Conservation (phyloP, 2,888 invertebrate species). For the Cerastoderma edule region DNA sequence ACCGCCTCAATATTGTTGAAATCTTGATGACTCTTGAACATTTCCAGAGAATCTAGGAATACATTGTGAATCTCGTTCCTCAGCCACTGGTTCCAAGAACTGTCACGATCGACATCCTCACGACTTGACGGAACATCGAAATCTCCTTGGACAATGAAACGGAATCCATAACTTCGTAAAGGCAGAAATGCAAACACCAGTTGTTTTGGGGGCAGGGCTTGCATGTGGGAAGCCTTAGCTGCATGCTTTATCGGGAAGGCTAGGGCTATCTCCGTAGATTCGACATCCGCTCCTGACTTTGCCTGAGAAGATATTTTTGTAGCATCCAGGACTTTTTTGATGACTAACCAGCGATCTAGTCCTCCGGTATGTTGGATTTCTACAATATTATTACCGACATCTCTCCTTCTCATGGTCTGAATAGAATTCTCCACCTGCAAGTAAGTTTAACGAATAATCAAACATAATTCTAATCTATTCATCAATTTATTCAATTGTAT, state of each 20-base stretch:
- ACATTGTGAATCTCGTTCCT: slow-evolving; percentile 79
- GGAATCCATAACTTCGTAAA: slow-evolving; percentile 82
- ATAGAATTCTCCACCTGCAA: slow-evolving; percentile 70
- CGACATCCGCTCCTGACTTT: slow-evolving; percentile 81
- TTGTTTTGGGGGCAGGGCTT: slow-evolving; percentile 78
- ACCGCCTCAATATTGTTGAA: slow-evolving; percentile 76
- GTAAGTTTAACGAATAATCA: too few species aligned
- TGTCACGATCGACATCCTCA: slow-evolving; percentile 83
- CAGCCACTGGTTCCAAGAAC: slow-evolving; percentile 84
- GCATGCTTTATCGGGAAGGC: slow-evolving; percentile 76
- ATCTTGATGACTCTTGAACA: slow-evolving; percentile 77
- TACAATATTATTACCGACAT: slow-evolving; percentile 74
- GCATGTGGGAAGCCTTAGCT: slow-evolving; percentile 44
- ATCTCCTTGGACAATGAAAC: slow-evolving; percentile 83
- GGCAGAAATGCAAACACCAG: slow-evolving; percentile 84
- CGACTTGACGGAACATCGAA: slow-evolving; percentile 84
- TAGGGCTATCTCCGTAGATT: slow-evolving; percentile 82
- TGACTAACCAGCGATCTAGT: slow-evolving; percentile 79
- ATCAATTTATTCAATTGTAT: too few species aligned
- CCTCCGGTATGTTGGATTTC: slow-evolving; percentile 75
- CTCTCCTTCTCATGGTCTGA: slow-evolving; percentile 72
- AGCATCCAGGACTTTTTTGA: slow-evolving; percentile 79
- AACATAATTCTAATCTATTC: too few species aligned
- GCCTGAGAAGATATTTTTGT: slow-evolving; percentile 76
- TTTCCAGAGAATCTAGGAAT: slow-evolving; percentile 80